A percentile compares a stretch with the other conserved stretches of the same genome.
Evolutionary conservation across 2,888 invertebrate species (phyloP).

Genomic region (Neocrepidodera transversa): DNA sequence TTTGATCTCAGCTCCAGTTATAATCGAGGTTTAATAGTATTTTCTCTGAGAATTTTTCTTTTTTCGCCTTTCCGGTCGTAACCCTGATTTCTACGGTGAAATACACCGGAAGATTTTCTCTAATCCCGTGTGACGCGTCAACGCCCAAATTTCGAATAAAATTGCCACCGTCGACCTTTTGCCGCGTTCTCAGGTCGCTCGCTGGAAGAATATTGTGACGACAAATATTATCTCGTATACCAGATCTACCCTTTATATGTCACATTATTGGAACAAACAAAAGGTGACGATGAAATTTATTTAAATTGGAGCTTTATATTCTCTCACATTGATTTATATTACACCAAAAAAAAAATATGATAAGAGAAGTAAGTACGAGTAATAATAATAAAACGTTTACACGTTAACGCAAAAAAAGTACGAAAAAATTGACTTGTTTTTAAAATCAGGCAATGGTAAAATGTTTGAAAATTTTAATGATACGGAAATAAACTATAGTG

Average conservation of each 20-base stretch:
- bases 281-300: no score
- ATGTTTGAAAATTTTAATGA: no score
- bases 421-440: no score
- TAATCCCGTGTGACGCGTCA: constrained; percentile 25
- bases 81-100: constrained; percentile 17
- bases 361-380: no score
- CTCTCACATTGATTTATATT: no score
- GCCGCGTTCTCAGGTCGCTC: not conserved
- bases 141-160: constrained; percentile 25
- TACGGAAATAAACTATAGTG: no score
- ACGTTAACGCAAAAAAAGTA: no score
- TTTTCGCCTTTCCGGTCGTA: constrained; percentile 13
- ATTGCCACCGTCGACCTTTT: constrained; percentile 18
- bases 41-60: constrained; percentile 18
- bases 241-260: not conserved
- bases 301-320: no score
- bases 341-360: no score
- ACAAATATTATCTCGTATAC: not conserved
- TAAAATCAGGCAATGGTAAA: no score
- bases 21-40: constrained; percentile 24
- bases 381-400: no score
- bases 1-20: constrained; percentile 17
- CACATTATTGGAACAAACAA: not conserved
- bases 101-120: constrained; percentile 20
- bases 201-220: not conserved